Evolutionary conservation across 2,888 invertebrate genomes (phyloP), one percentile per base, ranked within the genome.

Genomic region (Lithophane semibrunnea): DNA sequence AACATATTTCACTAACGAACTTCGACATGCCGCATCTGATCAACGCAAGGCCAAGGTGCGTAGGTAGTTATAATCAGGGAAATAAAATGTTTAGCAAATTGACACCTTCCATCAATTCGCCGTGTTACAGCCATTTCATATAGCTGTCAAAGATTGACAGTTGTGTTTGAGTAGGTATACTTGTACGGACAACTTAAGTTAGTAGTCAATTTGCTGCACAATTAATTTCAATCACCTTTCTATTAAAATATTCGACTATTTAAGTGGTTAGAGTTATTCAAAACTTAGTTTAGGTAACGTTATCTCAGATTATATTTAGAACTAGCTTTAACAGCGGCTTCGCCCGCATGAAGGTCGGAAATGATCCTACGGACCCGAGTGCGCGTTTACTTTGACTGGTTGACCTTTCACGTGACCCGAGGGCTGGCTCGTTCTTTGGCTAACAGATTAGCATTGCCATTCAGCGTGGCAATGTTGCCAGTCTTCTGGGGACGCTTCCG

Each of bases 41-140:
- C 52, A 21, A 8, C 21, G 18, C 65, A 73, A 79, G 78, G 73
- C 3, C 72, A 78, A 37, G 4, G 3, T 74, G 64, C 8, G 37
- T 37, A 68, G 24, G 21, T n/a, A n/a, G n/a, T 37, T 69, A 68
- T 18, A 24, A 3, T n/a, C 21, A 21, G 16, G 8, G 21, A 16
- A 42, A 42, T n/a, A 9, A 42, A 42, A n/a, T 42, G 8, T 37
- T 21, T 10, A 7, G 21, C 21, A 63, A 21, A 21, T 37, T 63
- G 63, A 63, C 0, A 13, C 13, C 7, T 7, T 60, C 29, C 21
- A 8, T 8, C 21, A 21, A 21, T 37, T 61, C 10, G 18, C 1
- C 16, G 16, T 9, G 24, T 4, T 24, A 24, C 8, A 60, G 58
- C 24, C 24, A 16, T 44, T 24, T 60, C 24, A 24, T 61, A n/a